Evolutionary conservation across 2,797 vertebrate species (phyloP), one percentile per base, ranked within the genome.

Genomic region (Micropoecilia bifurca): DNA sequence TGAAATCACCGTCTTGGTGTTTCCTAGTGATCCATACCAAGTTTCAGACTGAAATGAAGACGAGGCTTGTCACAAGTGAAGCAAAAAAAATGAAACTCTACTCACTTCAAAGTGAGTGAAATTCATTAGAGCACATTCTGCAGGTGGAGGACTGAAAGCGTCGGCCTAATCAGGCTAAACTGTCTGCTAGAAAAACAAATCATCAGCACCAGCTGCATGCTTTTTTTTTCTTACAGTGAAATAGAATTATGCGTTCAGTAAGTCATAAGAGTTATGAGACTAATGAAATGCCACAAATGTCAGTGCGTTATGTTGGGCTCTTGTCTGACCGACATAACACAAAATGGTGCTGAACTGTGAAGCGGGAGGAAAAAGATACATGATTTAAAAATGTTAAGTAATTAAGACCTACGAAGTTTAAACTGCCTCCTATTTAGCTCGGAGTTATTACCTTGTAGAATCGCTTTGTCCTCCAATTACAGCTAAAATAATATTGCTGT

Each of bases 21-120:
- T 55, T 80, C 39, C 48, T n/a, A 71, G 48, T 43, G 72, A 74
- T 77, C 72, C 74, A 81, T 79, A 75, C 53, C 48, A 72, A 25
- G 43, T 61, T 75, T 76, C 46, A 69, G 46, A 46, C 45, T 68
- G 68, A 73, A 71, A 68, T 66, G 28, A 79, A 69, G 12, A 77
- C 20, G 28, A 1, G 14, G 16, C n/a, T 77, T 63, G 6, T 22
- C 18, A 50, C 71, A 59, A 7, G 47, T 8, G 53, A 61, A 59
- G 36, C 25, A 57, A n/a, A 57, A 33, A 33, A 57, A 80, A 71
- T 8, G 28, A 77, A 63, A 4, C 57, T 14, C 14, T 45, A 25
- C 18, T 4, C 33, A 57, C 83, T n/a, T 78, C 79, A 25, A 77
- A 73, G 25, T 30, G 72, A 77, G 28, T 69, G 0, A 45, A 43